Conservation (phyloP, 2,113 vertebrate species). For the Anoura caudifer region DNA sequence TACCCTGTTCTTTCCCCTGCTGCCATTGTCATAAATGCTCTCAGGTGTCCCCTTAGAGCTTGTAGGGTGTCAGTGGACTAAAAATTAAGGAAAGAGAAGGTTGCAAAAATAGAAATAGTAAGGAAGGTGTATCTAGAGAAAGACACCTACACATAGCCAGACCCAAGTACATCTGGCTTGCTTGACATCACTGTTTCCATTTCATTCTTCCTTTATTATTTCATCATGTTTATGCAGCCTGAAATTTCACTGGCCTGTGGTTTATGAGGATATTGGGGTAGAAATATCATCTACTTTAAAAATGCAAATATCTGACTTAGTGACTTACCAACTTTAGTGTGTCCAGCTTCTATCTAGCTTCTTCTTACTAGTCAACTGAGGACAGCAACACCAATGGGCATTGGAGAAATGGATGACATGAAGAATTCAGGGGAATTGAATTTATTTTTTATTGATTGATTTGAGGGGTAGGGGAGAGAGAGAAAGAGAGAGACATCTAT, state of each 20-base stretch:
- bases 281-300: background rate
- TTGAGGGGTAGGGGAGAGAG: too few relatives aligned
- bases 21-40: background rate
- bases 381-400: background rate
- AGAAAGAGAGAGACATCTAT: too few relatives aligned
- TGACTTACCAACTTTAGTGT: background rate
- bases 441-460: background rate
- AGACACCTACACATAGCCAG: accelerated
- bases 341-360: background rate
- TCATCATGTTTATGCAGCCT: background rate
- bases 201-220: background rate
- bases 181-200: background rate
- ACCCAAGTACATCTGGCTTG: too few relatives aligned
- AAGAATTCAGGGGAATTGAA: background rate
- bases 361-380: background rate
- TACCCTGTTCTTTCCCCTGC: background rate
- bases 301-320: background rate
- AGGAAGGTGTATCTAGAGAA: background rate
- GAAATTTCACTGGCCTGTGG: background rate
- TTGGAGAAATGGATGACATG: accelerated
- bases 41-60: background rate
- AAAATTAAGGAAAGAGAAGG: background rate
- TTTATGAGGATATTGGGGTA: background rate
- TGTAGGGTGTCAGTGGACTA: background rate
- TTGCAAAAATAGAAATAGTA: background rate